Base-by-base conservation (phyloP, 2,888 invertebrate species). In the Lycophotia porphyrea region DNA sequence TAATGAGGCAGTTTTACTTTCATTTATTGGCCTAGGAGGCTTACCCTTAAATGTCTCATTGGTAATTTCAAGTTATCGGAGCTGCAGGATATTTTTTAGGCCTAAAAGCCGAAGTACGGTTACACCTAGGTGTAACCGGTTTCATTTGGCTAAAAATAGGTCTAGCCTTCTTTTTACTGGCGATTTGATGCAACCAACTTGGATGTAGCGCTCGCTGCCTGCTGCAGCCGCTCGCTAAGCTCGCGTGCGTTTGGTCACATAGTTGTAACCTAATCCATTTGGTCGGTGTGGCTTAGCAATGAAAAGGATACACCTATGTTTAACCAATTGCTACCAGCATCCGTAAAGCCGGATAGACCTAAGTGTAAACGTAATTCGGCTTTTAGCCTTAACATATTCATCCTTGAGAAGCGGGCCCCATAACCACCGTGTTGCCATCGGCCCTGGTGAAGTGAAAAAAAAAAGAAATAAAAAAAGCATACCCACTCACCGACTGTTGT, bases 401-500 rank as follows among this genome's bases (percentile, higher is more conserved):
- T 72, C n/a, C 4, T n/a, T 36, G 34, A 36, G 11, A 36, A 9
- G 34, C n/a, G n/a, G 49, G 27, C 4, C 24, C 7, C 18, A n/a
- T 21, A 34, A 21, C 15, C 27, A 18, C 7, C 39, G 2, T 24
- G 18, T 39, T 49, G 49, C 39, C 24, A 27, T 55, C 52, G 27
- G 52, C 52, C n/a, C n/a, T 24, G n/a, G 34, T 2, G 47, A 31
- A 75, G 47, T 18, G 13, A 13, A 42, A 27, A 63, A 52, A 76
- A 60, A 71, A 11, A 39, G 4, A 2, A 72, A 11, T 11, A 27
- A 73, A 73, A 73, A 49, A 65, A 31, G 15, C 81, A 60, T 78
- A 78, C 77, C 77, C 67, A 78, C 78, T 82, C 82, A 82, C 78
- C 82, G 77, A 49, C 77, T 78, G 76, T 31, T 76, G 77, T 47